phyloP scores from a whole-genome alignment of 2,113 vertebrate genomes.

The Labeo catla region DNA sequence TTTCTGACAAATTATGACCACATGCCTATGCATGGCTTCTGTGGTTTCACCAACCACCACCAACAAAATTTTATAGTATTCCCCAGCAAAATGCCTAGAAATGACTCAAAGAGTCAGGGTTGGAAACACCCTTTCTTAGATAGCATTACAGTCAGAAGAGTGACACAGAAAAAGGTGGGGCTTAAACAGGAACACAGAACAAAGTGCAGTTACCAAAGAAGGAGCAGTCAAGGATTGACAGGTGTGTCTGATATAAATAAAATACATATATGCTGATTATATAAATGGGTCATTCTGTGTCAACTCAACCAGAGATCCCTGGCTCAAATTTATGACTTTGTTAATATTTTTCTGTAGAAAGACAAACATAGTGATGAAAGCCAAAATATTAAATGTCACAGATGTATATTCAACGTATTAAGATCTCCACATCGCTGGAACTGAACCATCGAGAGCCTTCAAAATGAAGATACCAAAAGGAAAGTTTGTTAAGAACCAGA shows the following conservation, averaged over 20 bases:
- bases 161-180: conserved; percentile 16
- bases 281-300: no score
- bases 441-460: no score
- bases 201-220: conserved; percentile 37
- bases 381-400: no score
- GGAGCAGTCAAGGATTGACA: neutral
- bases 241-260: neutral
- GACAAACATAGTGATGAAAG: no score
- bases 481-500: no score
- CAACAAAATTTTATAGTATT: neutral
- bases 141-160: neutral
- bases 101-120: neutral
- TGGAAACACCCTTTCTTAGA: conserved; percentile 26
- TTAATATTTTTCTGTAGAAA: no score
- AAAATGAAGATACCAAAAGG: no score
- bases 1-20: conserved; percentile 15
- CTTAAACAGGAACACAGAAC: conserved; percentile 27
- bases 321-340: no score
- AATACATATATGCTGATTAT: neutral
- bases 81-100: conserved; percentile 24
- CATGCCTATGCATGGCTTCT: neutral
- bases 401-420: no score
- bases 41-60: conserved; percentile 4
- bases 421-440: no score
- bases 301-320: no score